Percentiles rank a stretch among this genome's conserved stretches.
Conservation (phyloP, 2,888 invertebrate genomes). For the Lacanobia oleracea region DNA sequence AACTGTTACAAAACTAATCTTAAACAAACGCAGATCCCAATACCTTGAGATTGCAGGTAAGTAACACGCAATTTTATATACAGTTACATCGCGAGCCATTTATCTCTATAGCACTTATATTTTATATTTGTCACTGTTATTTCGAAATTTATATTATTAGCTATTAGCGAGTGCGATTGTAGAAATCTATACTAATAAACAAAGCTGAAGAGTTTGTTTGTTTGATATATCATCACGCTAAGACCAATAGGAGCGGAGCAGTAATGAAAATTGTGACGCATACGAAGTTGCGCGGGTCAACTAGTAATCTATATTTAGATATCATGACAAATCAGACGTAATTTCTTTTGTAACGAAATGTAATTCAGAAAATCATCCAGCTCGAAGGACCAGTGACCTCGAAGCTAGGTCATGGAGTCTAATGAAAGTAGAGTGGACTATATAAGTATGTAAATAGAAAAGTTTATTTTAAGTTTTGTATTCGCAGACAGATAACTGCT, state of each 20-base stretch:
- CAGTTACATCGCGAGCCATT: neutral
- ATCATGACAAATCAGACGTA: neutral
- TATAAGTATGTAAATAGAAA: neutral
- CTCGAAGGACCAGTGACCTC: neutral
- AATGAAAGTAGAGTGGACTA: neutral
- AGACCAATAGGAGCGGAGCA: no score
- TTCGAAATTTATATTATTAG: slow-evolving; percentile 24
- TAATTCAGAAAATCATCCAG: neutral
- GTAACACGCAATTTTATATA: neutral
- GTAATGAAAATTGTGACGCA: no score
- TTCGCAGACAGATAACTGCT: neutral
- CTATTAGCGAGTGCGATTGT: no score
- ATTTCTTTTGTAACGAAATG: neutral
- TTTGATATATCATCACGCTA: no score
- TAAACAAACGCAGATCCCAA: slow-evolving; percentile 6
- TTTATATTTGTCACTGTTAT: neutral
- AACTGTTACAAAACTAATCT: slow-evolving; percentile 19
- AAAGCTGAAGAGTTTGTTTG: no score
- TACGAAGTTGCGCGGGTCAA: no score
- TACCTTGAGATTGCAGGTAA: neutral
- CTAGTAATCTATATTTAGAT: neutral
- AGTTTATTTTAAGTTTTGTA: neutral
- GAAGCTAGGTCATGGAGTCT: neutral
- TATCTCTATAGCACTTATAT: neutral
- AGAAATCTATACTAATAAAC: no score